Conservation (phyloP, 2,797 vertebrate genomes). For the Simalia tracyae region DNA sequence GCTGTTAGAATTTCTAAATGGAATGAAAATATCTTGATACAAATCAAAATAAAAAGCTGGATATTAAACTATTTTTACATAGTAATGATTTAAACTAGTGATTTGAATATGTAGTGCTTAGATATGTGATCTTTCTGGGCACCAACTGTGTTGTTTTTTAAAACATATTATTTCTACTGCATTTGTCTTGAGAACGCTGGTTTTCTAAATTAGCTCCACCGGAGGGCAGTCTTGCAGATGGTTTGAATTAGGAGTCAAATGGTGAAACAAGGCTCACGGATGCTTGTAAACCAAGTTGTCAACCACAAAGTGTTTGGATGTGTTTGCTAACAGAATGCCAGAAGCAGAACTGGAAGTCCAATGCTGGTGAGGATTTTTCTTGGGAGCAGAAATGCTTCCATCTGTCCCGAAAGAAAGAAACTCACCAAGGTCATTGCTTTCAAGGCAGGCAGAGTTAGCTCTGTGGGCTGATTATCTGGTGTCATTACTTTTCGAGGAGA, state of each 20-base stretch:
- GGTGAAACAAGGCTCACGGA: background rate
- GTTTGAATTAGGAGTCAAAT: background rate
- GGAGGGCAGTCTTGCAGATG: conserved; percentile 55
- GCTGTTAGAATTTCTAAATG: background rate
- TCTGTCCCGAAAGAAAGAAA: background rate
- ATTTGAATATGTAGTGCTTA: background rate
- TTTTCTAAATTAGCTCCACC: conserved; percentile 49
- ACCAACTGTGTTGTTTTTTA: background rate
- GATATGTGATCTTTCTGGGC: background rate
- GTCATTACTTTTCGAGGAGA: background rate
- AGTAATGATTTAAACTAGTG: too few species aligned
- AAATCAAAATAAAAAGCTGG: background rate
- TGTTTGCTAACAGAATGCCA: background rate
- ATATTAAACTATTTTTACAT: background rate
- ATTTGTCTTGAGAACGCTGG: background rate
- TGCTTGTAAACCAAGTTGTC: background rate
- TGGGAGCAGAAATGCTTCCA: background rate
- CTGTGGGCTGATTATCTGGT: too few species aligned
- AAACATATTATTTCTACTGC: background rate
- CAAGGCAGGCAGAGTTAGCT: background rate
- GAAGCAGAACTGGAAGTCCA: background rate
- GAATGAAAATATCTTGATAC: background rate
- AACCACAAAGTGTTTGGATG: background rate
- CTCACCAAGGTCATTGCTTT: background rate
- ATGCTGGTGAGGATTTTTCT: background rate